Evolutionary conservation across 2,113 vertebrate species (phyloP).

Genomic region (Perca schrenkii): DNA sequence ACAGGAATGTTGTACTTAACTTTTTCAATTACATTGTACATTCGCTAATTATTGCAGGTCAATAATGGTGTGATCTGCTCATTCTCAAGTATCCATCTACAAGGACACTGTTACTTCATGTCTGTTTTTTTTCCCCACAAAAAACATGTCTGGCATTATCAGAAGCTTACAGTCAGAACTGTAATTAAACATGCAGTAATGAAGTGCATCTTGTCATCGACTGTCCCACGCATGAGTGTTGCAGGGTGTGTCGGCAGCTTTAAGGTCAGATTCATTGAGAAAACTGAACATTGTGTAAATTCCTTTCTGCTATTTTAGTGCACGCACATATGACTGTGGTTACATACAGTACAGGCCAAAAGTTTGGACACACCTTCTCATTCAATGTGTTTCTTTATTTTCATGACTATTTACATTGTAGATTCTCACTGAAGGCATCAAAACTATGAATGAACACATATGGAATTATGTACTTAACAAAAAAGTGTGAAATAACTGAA

Average conservation of each 20-base stretch:
- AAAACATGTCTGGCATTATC: neutral
- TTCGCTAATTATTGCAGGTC: conserved; percentile 35
- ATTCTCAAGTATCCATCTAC: neutral
- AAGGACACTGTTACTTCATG: conserved; percentile 20
- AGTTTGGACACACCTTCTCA: too few species aligned
- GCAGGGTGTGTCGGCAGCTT: neutral
- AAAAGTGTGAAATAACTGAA: too few species aligned
- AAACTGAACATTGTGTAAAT: neutral
- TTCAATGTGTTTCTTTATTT: too few species aligned
- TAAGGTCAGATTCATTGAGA: neutral
- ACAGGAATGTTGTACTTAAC: conserved; percentile 44
- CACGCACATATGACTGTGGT: neutral
- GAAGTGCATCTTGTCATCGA: neutral
- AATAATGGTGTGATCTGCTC: neutral
- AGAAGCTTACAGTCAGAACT: neutral
- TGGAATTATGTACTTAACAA: too few species aligned
- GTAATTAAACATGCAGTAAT: neutral
- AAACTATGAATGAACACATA: too few species aligned
- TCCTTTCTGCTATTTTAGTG: neutral
- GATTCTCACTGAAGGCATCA: too few species aligned
- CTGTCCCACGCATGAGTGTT: neutral
- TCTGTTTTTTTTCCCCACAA: conserved; percentile 4
- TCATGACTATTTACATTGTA: too few species aligned
- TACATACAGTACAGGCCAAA: too few species aligned
- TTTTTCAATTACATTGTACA: conserved; percentile 36